These are phyloP conservation scores for Amaurobius ferox DNA, from an alignment of 2,888 invertebrate genomes.

Conservation along the genomic window DNA sequence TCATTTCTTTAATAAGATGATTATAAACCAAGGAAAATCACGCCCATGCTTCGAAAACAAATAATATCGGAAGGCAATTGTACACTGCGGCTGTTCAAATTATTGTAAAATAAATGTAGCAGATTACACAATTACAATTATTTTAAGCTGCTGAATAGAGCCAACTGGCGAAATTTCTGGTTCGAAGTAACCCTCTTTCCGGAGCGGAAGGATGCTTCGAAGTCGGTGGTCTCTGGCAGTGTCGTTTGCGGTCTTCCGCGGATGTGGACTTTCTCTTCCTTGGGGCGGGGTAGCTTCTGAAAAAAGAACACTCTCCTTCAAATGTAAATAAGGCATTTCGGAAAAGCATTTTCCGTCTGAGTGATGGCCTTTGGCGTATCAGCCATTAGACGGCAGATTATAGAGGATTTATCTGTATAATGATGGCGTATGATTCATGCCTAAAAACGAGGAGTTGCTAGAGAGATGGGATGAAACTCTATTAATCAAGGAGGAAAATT, in stretches of 20 bases:
- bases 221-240: neutral
- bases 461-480: neutral
- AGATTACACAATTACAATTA: too few species aligned
- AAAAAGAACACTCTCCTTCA: conserved; percentile 11
- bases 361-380: conserved; percentile 9
- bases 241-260: conserved; percentile 10
- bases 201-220: neutral
- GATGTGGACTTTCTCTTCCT: neutral
- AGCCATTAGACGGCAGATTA: conserved; percentile 22
- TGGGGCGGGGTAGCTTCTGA: neutral
- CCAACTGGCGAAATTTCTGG: neutral
- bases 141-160: too few species aligned
- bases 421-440: neutral
- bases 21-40: too few species aligned
- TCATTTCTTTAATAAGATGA: too few species aligned
- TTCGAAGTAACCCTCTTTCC: neutral
- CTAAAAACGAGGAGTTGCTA: neutral
- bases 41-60: too few species aligned
- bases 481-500: neutral
- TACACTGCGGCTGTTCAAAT: too few species aligned
- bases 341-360: conserved; percentile 31
- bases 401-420: neutral
- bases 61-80: too few species aligned
- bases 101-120: too few species aligned
- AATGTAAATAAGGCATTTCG: conserved; percentile 29